Evolutionary conservation across 2,113 vertebrate genomes (phyloP), one percentile per base, ranked within the genome.

Genomic region (Hippocampus barbouri): DNA sequence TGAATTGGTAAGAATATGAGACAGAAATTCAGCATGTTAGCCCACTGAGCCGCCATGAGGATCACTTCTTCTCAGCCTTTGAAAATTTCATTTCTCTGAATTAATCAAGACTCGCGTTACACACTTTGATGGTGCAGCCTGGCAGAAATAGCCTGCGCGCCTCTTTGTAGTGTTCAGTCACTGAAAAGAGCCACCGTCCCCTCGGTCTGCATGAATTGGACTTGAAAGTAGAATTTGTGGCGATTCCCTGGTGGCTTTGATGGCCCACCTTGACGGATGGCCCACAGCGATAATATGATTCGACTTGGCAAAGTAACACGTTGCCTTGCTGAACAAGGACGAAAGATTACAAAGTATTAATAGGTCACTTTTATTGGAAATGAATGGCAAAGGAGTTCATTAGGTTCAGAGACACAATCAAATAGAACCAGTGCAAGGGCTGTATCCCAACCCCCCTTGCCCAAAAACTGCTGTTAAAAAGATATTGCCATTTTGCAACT

Each of bases 71-170:
- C 72, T 73, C 60, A 59, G 56, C 4, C 10, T 78, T 67, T 59
- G 62, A 61, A 83, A 82, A 81, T 85, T 11, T 21, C 54, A 85
- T 82, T 86, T 80, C 77, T 76, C 62, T 7, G 79, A 75, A 86
- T 85, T 76, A 85, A 89, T 82, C 82, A 80, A 72, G 62, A 63
- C 53, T 2, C 77, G 49, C 38, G 81, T 88, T 84, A 73, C 71
- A 76, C 0, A 30, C 87, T 86, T 86, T 87, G 86, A 90, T 90
- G 67, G 53, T 2, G 8, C 65, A 66, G 75, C 71, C 62, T 47
- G 53, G 69, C 15, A 5, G 77, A 83, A 77, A 76, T 65, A 61
- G 70, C 61, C 56, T 57, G 43, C 59, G 68, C 54, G 70, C 53
- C 68, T 71, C 86, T 87, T 85, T 85, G 83, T 84, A 69, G 82